These are phyloP conservation scores for Eupithecia tripunctaria DNA, from an alignment of 2,888 invertebrate species.

Conservation along the genomic window DNA sequence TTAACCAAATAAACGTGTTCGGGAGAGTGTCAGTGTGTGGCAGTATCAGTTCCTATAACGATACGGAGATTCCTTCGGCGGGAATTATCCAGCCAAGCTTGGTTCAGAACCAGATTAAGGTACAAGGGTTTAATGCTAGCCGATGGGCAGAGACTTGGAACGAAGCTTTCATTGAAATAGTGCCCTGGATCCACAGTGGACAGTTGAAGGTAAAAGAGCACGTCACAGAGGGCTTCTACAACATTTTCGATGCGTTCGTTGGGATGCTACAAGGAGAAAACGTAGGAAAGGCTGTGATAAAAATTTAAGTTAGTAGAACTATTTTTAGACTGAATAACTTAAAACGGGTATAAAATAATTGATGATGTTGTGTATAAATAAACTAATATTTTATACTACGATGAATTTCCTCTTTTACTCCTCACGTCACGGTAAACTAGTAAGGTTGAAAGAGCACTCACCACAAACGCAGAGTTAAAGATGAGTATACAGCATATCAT, in stretches of 20 bases:
- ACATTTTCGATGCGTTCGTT: constrained; percentile 87
- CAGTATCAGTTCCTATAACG: constrained; percentile 68
- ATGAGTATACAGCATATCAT: constrained; percentile 69
- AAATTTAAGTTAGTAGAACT: constrained; percentile 66
- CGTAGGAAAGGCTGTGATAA: constrained; percentile 88
- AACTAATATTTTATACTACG: neutral
- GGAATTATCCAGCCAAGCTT: constrained; percentile 81
- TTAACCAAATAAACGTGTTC: constrained; percentile 85
- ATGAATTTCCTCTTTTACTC: neutral
- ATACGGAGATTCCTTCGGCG: constrained; percentile 46
- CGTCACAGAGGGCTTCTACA: constrained; percentile 88
- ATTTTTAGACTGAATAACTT: neutral
- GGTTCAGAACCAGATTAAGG: constrained; percentile 71
- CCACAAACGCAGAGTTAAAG: constrained; percentile 69
- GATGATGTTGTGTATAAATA: neutral
- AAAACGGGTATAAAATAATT: neutral
- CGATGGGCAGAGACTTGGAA: constrained; percentile 83
- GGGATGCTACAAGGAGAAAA: constrained; percentile 87
- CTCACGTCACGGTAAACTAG: neutral
- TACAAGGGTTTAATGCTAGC: constrained; percentile 85
- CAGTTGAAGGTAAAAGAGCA: constrained; percentile 87
- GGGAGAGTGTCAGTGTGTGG: constrained; percentile 85
- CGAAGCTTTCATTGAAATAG: constrained; percentile 85
- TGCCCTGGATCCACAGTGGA: constrained; percentile 86
- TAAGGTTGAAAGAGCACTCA: constrained; percentile 40